Conservation (phyloP, 2,888 invertebrate species). For the Orgyia antiqua region DNA sequence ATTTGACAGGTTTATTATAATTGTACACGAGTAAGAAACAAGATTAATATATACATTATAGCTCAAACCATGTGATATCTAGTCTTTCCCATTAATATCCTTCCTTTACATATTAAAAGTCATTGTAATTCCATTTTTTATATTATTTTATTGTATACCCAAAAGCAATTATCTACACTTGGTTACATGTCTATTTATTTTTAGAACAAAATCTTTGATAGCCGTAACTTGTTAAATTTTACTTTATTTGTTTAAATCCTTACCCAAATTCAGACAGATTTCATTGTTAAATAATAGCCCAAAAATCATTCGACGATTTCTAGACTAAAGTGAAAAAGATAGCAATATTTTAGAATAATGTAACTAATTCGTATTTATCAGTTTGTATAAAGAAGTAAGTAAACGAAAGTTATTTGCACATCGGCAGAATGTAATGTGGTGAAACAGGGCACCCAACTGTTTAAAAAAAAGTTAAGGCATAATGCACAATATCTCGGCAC, state of each 20-base stretch:
- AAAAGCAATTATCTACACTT: no score
- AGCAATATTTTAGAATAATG: slow-evolving; percentile 77
- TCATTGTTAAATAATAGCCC: slow-evolving; percentile 38
- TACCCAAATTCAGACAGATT: slow-evolving; percentile 19
- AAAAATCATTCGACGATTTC: slow-evolving; percentile 64
- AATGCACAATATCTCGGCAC: slow-evolving; percentile 73
- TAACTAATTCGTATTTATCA: slow-evolving; percentile 73
- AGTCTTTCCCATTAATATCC: slow-evolving; percentile 65
- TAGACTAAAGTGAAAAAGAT: slow-evolving; percentile 77
- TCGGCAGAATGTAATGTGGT: slow-evolving; percentile 57
- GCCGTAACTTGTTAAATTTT: no score
- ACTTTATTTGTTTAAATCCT: no score
- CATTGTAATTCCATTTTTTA: slow-evolving; percentile 23
- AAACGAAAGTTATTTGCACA: slow-evolving; percentile 63
- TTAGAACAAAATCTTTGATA: no score
- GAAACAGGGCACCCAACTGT: slow-evolving; percentile 61
- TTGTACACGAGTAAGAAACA: slow-evolving; percentile 44
- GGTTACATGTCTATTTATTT: no score
- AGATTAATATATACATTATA: slow-evolving; percentile 51
- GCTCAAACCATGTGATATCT: slow-evolving; percentile 77
- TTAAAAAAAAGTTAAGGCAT: slow-evolving; percentile 50
- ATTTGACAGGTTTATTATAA: slow-evolving; percentile 39
- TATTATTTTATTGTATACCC: slow-evolving; percentile 12
- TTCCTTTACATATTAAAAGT: slow-evolving; percentile 34
- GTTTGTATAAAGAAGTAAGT: slow-evolving; percentile 71